Evolutionary conservation across 2,888 invertebrate genomes (phyloP), one percentile per base, ranked within the genome.

Genomic region (Leucophenga maculata): DNA sequence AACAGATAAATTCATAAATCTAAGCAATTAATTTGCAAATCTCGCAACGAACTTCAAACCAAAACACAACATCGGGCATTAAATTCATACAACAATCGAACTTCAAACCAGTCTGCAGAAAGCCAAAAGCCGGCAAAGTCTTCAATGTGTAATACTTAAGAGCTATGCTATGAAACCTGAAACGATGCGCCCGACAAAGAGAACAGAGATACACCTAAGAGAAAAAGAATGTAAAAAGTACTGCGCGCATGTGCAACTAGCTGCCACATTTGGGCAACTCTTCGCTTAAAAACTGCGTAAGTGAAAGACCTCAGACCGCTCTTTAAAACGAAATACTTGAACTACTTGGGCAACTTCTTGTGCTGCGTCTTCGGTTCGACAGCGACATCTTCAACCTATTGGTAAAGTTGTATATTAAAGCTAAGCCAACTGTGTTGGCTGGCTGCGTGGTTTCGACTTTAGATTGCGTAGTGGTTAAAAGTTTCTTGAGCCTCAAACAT

Each of bases 401-500:
- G 39, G 39, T 8, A 39, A 39, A 39, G 39, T 39, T 39, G 39
- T 39, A 6, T 39, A 3, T 39, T 11, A 6, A 39, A 39, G 26
- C 26, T 2, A 4, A 6, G 3, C 39, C 65, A 57, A 57, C 72
- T 44, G 44, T 46, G 57, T 57, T 57, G 48, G 44, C 59, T 67
- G 55, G 44, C 44, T 16, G n/a, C 39, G 48, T 62, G 39, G 68
- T 16, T 52, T 62, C 54, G 11, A 32, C 54, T 60, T 26, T 32
- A 14, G 8, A 31, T 39, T 39, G 32, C 16, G 39, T 16, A 76
- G 76, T 80, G 81, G 72, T 81, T 83, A 82, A 83, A 83, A 84
- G 82, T 80, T 83, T 82, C 82, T 84, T 82, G 80, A 74, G 78
- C 79, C 79, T 77, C 76, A 75, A 74, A 77, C 77, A 72, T 66